Conservation (phyloP, 2,113 vertebrate genomes). For the Poecile atricapillus region DNA sequence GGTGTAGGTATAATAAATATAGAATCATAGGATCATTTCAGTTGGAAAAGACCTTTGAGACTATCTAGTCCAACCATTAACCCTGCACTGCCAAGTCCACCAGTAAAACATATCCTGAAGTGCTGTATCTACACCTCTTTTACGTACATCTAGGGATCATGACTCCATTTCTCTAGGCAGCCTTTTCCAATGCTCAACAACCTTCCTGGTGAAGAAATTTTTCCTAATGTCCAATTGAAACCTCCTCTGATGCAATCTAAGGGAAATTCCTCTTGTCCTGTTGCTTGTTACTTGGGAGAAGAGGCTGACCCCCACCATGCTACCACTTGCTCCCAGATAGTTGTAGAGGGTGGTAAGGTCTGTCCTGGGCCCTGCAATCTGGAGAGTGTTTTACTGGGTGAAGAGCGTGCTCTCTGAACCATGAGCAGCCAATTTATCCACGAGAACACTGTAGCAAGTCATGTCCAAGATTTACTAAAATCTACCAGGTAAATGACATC, state of each 20-base stretch:
- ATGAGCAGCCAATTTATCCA: background rate
- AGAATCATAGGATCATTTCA: background rate
- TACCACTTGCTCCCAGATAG: background rate
- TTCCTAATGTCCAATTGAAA: background rate
- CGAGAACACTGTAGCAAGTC: background rate
- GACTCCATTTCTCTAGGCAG: background rate
- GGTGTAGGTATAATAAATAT: background rate
- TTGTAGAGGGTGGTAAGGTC: background rate
- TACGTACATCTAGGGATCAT: background rate
- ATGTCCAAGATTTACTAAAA: background rate
- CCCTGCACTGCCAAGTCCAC: background rate
- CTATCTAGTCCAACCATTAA: background rate
- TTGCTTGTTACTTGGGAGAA: background rate
- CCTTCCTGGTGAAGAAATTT: background rate
- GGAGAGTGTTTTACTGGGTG: background rate
- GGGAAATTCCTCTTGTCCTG: background rate
- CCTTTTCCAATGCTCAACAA: background rate
- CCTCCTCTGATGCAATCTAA: background rate
- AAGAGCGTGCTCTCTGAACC: background rate
- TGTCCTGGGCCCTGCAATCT: background rate
- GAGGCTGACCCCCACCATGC: background rate
- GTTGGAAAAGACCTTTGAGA: background rate
- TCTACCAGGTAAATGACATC: background rate
- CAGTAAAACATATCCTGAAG: background rate
- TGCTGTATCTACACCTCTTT: background rate